Evolutionary conservation across 2,888 invertebrate genomes (phyloP), one percentile per base, ranked within the genome.

Genomic region (Volucella inanis): DNA sequence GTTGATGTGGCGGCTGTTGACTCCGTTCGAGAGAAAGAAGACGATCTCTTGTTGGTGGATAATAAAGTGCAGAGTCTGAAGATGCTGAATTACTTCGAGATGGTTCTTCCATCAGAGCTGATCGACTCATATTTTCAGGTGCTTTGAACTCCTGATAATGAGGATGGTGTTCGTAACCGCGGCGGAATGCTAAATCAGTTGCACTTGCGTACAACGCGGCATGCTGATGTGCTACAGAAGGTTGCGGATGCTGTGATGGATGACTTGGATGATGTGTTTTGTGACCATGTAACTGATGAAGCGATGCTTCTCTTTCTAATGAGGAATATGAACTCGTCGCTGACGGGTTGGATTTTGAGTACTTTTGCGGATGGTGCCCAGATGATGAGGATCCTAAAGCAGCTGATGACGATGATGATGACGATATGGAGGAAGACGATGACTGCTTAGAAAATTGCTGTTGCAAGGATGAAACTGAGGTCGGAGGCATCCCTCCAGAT

Each of bases 71-170:
- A 6, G 90, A 88, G n/a, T 91, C 91, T 12, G 91, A 92, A 0
- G 92, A 91, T 59, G 91, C 90, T 18, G 91, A 91, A 0, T 91
- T 91, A 74, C 90, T 91, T 15, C 92, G 90, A 0, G 91, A 89
- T 3, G 90, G 90, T 61, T 88, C 88, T 71, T 88, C 88, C 8
- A 72, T 74, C 9, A 82, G 50, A 12, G 49, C 54, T 1, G 70
- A 47, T 50, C 77, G 72, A 15, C 61, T 87, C 80, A 88, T 89
- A 88, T 83, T 91, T 89, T 12, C 88, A 8, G 90, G 90, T 3
- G 91, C 89, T 75, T 91, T 91, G 67, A 91, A 91, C 77, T 91
- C 91, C 71, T 91, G 91, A 64, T 89, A 89, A 8, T 88, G 89
- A 47, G 90, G 81, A 52, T 88, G 90, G 70, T 90, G 90, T 18